Evolutionary conservation across 2,113 vertebrate species (phyloP).

Genomic region (Lucifuga dentata): DNA sequence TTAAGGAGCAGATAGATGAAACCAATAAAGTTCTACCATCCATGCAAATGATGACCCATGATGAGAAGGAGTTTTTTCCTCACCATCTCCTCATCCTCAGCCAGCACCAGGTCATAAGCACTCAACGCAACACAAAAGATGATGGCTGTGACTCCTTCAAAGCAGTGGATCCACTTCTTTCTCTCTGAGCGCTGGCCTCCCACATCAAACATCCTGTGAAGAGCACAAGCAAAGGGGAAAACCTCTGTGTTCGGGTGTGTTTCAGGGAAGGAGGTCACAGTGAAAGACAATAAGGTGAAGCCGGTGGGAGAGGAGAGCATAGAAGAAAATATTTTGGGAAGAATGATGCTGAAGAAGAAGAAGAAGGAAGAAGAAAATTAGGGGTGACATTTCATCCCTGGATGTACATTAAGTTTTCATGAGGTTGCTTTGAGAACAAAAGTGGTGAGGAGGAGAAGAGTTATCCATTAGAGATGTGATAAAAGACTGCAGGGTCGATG

Average conservation of each 20-base stretch:
- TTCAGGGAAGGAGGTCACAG: not conserved
- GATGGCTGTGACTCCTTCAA: conserved; percentile 98
- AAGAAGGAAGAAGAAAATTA: conserved; percentile 16
- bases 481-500: conserved; percentile 21
- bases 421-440: conserved; percentile 35
- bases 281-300: conserved; percentile 24
- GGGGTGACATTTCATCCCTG: conserved; percentile 40
- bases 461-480: conserved; percentile 21
- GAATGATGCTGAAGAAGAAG: not conserved
- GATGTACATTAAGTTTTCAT: conserved; percentile 67
- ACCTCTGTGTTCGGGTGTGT: not conserved
- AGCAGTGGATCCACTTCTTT: conserved; percentile 98
- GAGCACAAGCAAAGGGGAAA: conserved; percentile 41
- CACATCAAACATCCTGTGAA: conserved; percentile 94
- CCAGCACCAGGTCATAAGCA: conserved; percentile 97
- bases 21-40: conserved; percentile 10
- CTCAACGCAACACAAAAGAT: conserved; percentile 98
- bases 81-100: conserved; percentile 99
- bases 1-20: conserved; percentile 15
- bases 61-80: conserved; percentile 54
- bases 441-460: conserved; percentile 17
- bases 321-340: conserved; percentile 18
- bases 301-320: not conserved
- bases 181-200: conserved; percentile 93
- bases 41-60: conserved; percentile 4